Percentiles rank a stretch among this genome's conserved stretches.
phyloP scores from a whole-genome alignment of 2,888 invertebrate species.

The Folsomia candida region DNA sequence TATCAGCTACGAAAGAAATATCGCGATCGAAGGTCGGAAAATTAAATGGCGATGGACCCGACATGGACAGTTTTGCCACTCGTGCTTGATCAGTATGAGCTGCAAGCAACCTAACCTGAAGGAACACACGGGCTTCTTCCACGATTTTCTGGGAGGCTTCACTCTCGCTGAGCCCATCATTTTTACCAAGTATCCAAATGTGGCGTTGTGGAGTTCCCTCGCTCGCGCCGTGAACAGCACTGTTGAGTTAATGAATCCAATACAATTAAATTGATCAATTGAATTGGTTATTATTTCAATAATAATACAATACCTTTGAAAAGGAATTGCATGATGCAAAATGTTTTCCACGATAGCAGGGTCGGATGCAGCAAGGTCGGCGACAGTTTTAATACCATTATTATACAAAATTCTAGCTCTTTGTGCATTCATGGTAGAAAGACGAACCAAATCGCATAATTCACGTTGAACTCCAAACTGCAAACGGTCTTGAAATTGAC shows the following conservation, averaged over 20 bases:
- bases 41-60: too few relatives aligned
- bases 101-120: conserved; percentile 55
- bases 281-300: neutral
- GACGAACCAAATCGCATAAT: conserved; percentile 81
- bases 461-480: conserved; percentile 93
- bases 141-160: conserved; percentile 79
- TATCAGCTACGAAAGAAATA: too few relatives aligned
- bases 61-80: too few relatives aligned
- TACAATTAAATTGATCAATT: conserved; percentile 3
- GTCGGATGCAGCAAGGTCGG: conserved; percentile 74
- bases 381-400: conserved; percentile 73
- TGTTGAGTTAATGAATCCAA: conserved; percentile 19
- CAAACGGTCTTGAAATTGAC: conserved; percentile 89
- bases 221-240: conserved; percentile 35
- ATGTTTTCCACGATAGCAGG: conserved; percentile 69
- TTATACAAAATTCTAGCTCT: conserved; percentile 80
- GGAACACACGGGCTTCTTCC: conserved; percentile 69
- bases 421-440: conserved; percentile 77
- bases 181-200: conserved; percentile 51
- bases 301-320: conserved; percentile 64
- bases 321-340: conserved; percentile 75
- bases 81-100: too few relatives aligned
- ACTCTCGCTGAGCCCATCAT: conserved; percentile 72
- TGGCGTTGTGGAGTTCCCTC: conserved; percentile 32
- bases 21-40: too few relatives aligned